Evolutionary conservation across 1,140 invertebrate species (phyloP), one percentile per base, ranked within the genome.

Genomic region (Agrilus planipennis): DNA sequence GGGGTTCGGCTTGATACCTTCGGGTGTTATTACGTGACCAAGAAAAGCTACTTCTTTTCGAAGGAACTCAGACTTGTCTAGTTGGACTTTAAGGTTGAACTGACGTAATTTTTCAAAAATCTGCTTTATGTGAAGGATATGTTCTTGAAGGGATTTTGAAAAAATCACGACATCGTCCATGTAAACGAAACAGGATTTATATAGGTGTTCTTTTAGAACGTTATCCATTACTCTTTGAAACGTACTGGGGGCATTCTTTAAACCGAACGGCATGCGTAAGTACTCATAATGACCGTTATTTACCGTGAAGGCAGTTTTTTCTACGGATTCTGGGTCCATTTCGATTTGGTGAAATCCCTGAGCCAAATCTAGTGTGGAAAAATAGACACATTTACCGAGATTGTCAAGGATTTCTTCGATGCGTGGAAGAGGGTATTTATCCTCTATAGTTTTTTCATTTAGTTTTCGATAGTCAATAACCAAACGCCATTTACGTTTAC

Each of bases 371-470:
- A 73, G 41, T 1, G 59, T 58, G 2, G 55, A 51, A 44, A 71
- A 72, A 42, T 60, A 65, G 36, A 53, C 55, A 20, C 55, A 47
- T 5, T 60, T 56, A 2, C 56, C 57, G 14, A 73, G 34, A 18
- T 57, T 50, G 39, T 70, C 59, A 34, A 64, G 37, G 15, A 61
- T 60, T 10, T 70, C 63, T 2, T 57, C 51, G 7, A 73, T 71
- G 10, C 62, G 47, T 7, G 70, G 70, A 6, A 75, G 41, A 2
- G 72, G 71, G 49, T 62, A 75, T 20, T 42, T 49, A 49, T 74
- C 69, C 2, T 45, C 47, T 10, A 61, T 50, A 12, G 57, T 61
- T 35, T 53, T 52, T 25, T 59, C 49, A 47, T 65, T 65, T 12
- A 64, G 27, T 46, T 59, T 58, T 34, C 60, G 32, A 44, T 57